Base-by-base conservation (phyloP, 2,888 invertebrate genomes). In the Oscheius sp. region DNA sequence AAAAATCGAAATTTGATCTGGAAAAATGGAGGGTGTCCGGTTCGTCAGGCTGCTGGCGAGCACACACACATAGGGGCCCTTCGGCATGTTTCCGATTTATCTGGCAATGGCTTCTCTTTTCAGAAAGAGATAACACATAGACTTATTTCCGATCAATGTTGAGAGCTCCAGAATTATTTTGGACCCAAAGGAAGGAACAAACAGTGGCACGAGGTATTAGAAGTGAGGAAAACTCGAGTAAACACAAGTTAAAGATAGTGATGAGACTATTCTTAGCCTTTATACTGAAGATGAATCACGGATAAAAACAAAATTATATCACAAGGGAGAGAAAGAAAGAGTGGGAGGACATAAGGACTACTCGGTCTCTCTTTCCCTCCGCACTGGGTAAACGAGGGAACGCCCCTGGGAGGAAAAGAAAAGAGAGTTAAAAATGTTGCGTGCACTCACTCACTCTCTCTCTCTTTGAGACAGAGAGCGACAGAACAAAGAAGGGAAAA, bases 61-160 rank as follows among this genome's bases (percentile, higher is more conserved):
- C 58, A 58, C 58, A 48, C 48, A 48, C 15, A 58, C 58, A 58
- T 25, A 58, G 42, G 39, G 23, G 1, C 39, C 8, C 25, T 3
- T 12, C 37, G 39, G 58, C 39, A 55, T 34, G 33, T 33, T 55
- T 55, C 55, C 55, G 17, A 55, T 17, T 31, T 55, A 55, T 33
- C 55, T 25, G 12, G 10, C 33, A 25, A 25, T 17, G 20, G 20
- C 48, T 48, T n/a, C n/a, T n/a, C n/a, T 17, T 55, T 17, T 31
- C 31, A 8, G 34, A 6, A 37, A 27, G 10, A 39, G 42, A 23
- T 27, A 58, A 25, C 17, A 15, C 29, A 20, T n/a, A 52, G 5
- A 17, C 10, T 12, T 3, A 39, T 58, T 55, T 37, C 34, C 55
- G 55, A 55, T 55, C 55, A 33, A 58, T 58, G 3, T n/a, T n/a